Conservation (phyloP, 2,888 invertebrate genomes). For the Trachelus iudaicus region DNA sequence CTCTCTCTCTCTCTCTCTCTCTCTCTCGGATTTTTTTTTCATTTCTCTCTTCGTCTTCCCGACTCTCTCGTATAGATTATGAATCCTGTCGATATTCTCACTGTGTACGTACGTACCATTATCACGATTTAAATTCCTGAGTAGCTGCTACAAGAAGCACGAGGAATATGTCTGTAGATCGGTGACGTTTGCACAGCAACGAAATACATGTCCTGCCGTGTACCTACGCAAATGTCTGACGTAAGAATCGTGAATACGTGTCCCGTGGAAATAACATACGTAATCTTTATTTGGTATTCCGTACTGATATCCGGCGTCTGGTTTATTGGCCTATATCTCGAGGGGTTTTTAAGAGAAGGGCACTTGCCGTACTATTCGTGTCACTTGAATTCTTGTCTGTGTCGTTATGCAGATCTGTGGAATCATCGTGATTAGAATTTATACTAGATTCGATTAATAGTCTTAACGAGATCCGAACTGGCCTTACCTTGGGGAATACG, state of each 20-base stretch:
- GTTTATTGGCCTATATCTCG: not conserved
- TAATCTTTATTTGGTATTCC: conserved; percentile 19
- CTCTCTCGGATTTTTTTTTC: conserved; percentile 12
- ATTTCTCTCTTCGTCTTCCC: conserved; percentile 9
- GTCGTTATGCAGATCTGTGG: not conserved
- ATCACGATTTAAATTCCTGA: not conserved
- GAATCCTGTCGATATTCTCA: not conserved
- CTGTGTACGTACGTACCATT: not conserved
- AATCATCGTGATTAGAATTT: not conserved
- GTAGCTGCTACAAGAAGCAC: not conserved
- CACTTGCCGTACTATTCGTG: not conserved
- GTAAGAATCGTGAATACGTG: not conserved
- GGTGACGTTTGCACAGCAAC: not conserved
- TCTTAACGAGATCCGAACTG: not conserved
- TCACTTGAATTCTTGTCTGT: not conserved
- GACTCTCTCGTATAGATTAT: not conserved
- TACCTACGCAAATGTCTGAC: not conserved
- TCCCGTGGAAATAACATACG: not conserved
- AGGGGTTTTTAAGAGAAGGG: not conserved
- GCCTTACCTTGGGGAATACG: not conserved
- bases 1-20: conserved; percentile 10
- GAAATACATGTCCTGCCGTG: not conserved
- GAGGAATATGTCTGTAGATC: not conserved
- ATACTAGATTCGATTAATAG: not conserved
- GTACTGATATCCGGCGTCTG: conserved; percentile 10